phyloP scores from a whole-genome alignment of 2,113 vertebrate species.

The Vidua macroura region DNA sequence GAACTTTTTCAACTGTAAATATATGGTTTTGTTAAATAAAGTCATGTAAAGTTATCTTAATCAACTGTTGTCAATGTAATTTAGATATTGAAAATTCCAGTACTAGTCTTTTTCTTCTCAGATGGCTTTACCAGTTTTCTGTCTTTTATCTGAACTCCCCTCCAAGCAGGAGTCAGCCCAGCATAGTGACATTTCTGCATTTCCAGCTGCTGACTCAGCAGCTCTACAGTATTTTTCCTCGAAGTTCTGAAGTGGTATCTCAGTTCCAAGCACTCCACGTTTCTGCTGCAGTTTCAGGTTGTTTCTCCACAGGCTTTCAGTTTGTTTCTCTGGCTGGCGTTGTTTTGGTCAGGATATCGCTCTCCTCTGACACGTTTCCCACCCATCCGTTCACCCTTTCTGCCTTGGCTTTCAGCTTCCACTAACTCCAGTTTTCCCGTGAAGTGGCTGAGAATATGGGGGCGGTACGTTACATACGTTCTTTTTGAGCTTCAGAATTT shows the following conservation, averaged over 20 bases:
- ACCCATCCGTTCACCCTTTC: background rate
- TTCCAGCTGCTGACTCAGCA: background rate
- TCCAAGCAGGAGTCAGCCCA: background rate
- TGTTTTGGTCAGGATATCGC: background rate
- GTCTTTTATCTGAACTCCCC: background rate
- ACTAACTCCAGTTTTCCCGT: background rate
- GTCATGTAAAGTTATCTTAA: conserved; percentile 69
- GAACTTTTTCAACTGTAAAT: conserved; percentile 79
- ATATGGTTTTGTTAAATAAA: conserved; percentile 82
- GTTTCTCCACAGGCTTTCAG: background rate
- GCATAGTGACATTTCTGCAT: background rate
- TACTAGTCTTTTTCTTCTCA: background rate
- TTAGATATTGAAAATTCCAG: background rate
- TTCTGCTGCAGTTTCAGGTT: background rate
- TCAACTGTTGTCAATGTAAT: background rate
- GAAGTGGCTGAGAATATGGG: background rate
- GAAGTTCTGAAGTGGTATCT: background rate
- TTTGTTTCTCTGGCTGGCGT: background rate
- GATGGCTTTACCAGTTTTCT: background rate
- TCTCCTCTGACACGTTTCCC: background rate
- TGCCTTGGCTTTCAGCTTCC: background rate
- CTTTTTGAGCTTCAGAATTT: background rate
- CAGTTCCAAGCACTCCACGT: background rate
- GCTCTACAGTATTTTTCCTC: background rate
- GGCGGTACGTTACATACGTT: background rate